phyloP scores from a whole-genome alignment of 2,113 vertebrate genomes.

The Eulemur rufifrons region DNA sequence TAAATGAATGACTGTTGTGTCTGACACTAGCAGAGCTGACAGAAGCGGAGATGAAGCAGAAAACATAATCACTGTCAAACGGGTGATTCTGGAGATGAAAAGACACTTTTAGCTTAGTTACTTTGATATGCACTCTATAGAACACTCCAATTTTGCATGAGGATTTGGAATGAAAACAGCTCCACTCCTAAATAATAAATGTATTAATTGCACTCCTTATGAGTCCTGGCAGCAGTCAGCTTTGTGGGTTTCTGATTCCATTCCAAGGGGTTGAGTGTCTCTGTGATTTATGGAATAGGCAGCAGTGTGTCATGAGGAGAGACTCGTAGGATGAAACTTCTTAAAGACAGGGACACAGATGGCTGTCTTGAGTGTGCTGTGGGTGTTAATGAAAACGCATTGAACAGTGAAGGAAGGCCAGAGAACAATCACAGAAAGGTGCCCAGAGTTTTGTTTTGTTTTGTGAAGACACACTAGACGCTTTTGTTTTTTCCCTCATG shows the following conservation, averaged over 20 bases:
- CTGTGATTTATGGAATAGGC: conserved; percentile 65
- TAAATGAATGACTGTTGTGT: background rate
- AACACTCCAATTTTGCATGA: background rate
- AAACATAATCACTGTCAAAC: background rate
- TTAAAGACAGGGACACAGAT: conserved; percentile 54
- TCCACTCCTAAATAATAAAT: conserved; percentile 69
- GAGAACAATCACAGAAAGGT: background rate
- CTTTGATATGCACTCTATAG: background rate
- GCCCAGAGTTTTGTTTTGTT: background rate
- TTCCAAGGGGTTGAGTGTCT: conserved; percentile 65
- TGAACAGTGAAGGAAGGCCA: background rate
- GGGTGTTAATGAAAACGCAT: conserved; percentile 34
- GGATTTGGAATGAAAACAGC: conserved; percentile 39
- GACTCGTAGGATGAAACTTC: conserved; percentile 41
- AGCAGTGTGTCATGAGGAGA: conserved; percentile 53
- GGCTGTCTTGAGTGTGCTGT: conserved; percentile 15
- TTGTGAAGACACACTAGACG: background rate
- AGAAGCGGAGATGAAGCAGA: background rate
- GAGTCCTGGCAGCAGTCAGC: conserved; percentile 64
- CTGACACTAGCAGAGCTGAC: background rate
- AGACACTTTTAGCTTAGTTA: background rate
- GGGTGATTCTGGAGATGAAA: background rate
- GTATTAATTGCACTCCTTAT: conserved; percentile 70
- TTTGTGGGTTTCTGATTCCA: conserved; percentile 62
- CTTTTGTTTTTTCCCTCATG: background rate